Evolutionary conservation across 2,113 vertebrate genomes (phyloP).

Genomic region (Puffinus mauretanicus): DNA sequence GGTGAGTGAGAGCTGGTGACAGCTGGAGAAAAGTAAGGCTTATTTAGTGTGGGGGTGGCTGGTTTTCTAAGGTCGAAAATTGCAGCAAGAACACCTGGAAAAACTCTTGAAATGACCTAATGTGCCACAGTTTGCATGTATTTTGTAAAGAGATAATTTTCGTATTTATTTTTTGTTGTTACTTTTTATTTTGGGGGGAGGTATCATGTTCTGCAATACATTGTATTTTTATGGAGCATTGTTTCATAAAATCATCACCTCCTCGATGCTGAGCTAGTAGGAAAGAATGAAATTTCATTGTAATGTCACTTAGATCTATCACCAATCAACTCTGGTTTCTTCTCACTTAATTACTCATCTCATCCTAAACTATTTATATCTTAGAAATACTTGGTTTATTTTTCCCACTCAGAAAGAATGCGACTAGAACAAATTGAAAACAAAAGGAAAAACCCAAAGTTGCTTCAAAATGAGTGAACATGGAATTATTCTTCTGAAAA

Average conservation of each 20-base stretch:
- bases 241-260: constrained; percentile 42
- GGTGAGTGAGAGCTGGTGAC: background rate
- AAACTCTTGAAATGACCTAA: background rate
- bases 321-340: constrained; percentile 9
- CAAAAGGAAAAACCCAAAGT: background rate
- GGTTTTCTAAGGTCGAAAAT: background rate
- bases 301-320: constrained; percentile 52
- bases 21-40: background rate
- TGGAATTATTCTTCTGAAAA: constrained; percentile 20
- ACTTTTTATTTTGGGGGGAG: background rate
- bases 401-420: constrained; percentile 27
- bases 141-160: constrained; percentile 17
- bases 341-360: constrained; percentile 57
- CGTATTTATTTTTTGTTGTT: background rate
- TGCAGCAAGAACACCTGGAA: background rate
- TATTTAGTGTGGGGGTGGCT: background rate
- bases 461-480: background rate
- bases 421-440: constrained; percentile 31
- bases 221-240: constrained; percentile 56
- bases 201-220: constrained; percentile 1
- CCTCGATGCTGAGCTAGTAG: background rate
- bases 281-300: constrained; percentile 52
- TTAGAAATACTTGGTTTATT: constrained; percentile 42
- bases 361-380: constrained; percentile 32
- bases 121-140: background rate